Evolutionary conservation across 2,888 invertebrate genomes (phyloP), one percentile per base, ranked within the genome.

Genomic region (Yponomeuta cagnagella): DNA sequence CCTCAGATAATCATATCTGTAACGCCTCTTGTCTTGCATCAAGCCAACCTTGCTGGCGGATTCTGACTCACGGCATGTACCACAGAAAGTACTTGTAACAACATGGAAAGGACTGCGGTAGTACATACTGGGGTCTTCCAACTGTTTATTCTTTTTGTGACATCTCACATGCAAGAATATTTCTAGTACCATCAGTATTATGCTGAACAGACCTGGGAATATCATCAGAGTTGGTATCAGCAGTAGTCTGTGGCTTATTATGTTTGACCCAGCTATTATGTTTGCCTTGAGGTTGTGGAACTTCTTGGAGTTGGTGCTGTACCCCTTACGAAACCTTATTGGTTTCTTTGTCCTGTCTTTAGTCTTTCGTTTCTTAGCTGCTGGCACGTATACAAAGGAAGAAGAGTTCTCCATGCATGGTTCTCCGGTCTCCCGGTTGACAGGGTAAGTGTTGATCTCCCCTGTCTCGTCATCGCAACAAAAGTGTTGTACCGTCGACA

Each of bases 41-140:
- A 94, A 94, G 0, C 93, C 93, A 68, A 95, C 93, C 76, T 93
- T 93, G 70, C 94, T 92, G 82, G 94, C 94, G 76, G 93, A 93
- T 52, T 90, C 92, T 76, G 94, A 93, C 71, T 94, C 94, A 71
- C 94, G 93, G 75, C 96, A 96, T 37, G 93, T 85, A 5, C 94
- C 94, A 81, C 96, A 96, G 80, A 95, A 95, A 74, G 94, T 94
- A 31, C 95, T 94, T 0, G 94, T 93, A 9, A 95, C 88, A 2
- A 94, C 86, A 80, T 96, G 95, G 74, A 96, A 93, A 0, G 96
- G 96, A 76, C 95, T 96, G 67, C 94, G 94, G 77, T 95, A 96
- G 76, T 94, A 95, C 63, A 94, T 82, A 70, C 90, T 88, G 12
- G 93, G 84, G 75, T 94, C 90, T 76, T 90, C 91, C 58, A 95